Percentiles rank a stretch among this genome's conserved stretches.
Conservation (phyloP, 2,113 vertebrate genomes). For the Oreocharis arfaki region DNA sequence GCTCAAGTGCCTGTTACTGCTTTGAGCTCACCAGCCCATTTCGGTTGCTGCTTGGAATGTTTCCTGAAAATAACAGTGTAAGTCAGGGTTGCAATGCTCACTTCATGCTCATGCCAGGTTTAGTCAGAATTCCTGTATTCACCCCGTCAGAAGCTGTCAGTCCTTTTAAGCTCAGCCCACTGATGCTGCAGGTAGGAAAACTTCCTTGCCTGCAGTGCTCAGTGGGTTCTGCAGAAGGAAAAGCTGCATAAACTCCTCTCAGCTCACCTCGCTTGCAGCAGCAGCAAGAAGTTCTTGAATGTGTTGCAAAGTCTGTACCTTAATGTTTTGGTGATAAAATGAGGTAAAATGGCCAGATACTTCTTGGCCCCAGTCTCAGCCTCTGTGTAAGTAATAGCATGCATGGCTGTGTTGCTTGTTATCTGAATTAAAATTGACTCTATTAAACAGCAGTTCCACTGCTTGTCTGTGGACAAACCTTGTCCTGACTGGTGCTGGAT, state of each 20-base stretch:
- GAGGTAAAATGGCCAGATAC: not conserved
- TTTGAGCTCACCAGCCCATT: not conserved
- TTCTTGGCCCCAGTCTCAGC: not conserved
- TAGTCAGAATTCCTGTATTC: not conserved
- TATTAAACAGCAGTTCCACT: not conserved
- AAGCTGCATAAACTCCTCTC: not conserved
- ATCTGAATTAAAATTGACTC: not conserved
- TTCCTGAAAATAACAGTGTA: not conserved
- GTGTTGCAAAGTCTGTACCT: not conserved
- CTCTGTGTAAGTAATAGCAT: fast-evolving
- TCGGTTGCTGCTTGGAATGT: not conserved
- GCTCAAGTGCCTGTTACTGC: not conserved
- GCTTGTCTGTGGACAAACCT: not conserved
- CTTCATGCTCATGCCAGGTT: not conserved
- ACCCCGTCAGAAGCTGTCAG: not conserved
- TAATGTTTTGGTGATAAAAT: not conserved
- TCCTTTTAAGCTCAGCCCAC: not conserved
- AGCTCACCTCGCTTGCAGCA: not conserved
- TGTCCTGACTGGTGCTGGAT: not conserved
- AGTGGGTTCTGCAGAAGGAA: not conserved
- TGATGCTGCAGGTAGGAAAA: not conserved
- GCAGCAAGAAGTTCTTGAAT: not conserved
- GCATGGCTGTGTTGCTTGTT: not conserved
- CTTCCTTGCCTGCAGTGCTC: not conserved
- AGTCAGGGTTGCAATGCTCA: not conserved